Base-by-base conservation (phyloP, 2,888 invertebrate genomes). In the Petrolisthes manimaculis region DNA sequence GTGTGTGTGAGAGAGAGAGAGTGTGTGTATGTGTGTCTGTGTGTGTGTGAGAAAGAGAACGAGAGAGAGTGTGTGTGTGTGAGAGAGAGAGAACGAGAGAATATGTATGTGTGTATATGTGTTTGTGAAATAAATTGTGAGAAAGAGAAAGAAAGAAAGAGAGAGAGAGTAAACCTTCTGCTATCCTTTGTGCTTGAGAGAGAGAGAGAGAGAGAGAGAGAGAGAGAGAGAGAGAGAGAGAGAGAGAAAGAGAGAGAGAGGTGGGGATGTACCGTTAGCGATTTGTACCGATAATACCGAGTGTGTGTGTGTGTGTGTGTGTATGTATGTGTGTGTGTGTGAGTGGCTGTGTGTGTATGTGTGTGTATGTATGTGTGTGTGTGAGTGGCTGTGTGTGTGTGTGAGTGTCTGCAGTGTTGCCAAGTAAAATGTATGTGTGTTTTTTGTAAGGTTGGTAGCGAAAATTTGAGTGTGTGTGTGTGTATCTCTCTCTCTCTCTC, bases 201-300 rank as follows among this genome's bases (percentile, higher is more conserved):
- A n/a, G n/a, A 75, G 75, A 75, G 75, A 75, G 75, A 75, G 75
- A 75, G 75, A 75, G 75, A 75, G 75, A 75, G 74, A 74, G 74
- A 74, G 74, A 74, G 74, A 74, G 74, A 74, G 74, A 74, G 74
- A 74, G 74, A 74, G 74, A 74, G 77, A 77, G 51, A 77, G 37
- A 51, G 77, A 77, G 77, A 74, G 77, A 77, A 21, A 77, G 51
- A 51, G 77, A 77, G 51, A 51, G 77, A 77, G 77, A 77, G 77
- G 54, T 18, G n/a, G 53, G 24, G 77, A 53, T 18, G 24, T 51
- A 77, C 37, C 24, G 56, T 61, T 21, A 81, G 24, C 24, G 56
- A 81, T 53, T n/a, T n/a, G n/a, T n/a, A n/a, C n/a, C n/a, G n/a
- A n/a, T n/a, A n/a, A n/a, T n/a, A n/a, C n/a, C n/a, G n/a, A n/a